phyloP scores from a whole-genome alignment of 2,113 vertebrate species.

The Atherinomorus stipes region DNA sequence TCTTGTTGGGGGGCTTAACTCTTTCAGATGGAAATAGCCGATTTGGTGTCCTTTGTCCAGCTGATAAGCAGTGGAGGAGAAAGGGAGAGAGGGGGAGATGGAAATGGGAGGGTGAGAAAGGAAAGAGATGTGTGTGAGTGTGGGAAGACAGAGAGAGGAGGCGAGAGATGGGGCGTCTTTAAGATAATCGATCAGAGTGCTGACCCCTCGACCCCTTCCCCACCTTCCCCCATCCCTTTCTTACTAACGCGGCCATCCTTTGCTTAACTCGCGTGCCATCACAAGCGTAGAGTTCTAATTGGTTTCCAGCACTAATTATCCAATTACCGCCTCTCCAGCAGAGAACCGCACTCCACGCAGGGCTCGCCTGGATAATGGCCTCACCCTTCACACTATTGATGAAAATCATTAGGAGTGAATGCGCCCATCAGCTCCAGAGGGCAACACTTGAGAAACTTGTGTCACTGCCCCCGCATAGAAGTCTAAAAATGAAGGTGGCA shows the following conservation, averaged over 20 bases:
- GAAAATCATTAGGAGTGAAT: slow-evolving; percentile 67
- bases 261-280: slow-evolving; percentile 86
- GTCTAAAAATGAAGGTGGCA: slow-evolving; percentile 17
- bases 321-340: slow-evolving; percentile 73
- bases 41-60: slow-evolving; percentile 79
- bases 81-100: background rate
- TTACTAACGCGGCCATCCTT: slow-evolving; percentile 63
- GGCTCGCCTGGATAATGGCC: slow-evolving; percentile 39
- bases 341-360: slow-evolving; percentile 50
- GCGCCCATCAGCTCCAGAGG: slow-evolving; percentile 42
- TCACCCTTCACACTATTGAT: slow-evolving; percentile 64
- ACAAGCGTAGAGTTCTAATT: slow-evolving; percentile 82
- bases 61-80: slow-evolving; percentile 61
- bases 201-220: background rate
- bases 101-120: slow-evolving; percentile 41
- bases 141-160: background rate
- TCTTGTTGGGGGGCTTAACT: slow-evolving; percentile 78
- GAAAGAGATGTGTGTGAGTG: slow-evolving; percentile 5
- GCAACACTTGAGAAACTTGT: slow-evolving; percentile 56
- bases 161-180: slow-evolving; percentile 18
- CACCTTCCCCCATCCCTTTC: background rate
- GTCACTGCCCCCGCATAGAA: slow-evolving; percentile 18
- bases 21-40: slow-evolving; percentile 87
- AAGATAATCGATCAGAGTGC: slow-evolving; percentile 67
- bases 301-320: slow-evolving; percentile 82